A percentile compares a stretch with the other conserved stretches of the same genome.
Conservation (phyloP, 2,797 vertebrate species). For the Peromyscus nudipes region DNA sequence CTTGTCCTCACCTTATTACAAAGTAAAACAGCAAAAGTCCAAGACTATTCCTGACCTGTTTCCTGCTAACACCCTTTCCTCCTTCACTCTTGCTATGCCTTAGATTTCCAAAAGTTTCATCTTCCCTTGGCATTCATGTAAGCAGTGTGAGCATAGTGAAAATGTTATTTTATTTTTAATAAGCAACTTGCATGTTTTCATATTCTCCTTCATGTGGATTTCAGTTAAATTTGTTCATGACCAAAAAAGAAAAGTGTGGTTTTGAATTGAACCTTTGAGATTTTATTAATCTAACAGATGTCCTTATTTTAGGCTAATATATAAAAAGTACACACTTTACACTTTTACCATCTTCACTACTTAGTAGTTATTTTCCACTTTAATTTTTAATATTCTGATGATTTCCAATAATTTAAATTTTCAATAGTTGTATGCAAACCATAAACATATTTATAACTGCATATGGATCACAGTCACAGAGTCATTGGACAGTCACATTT, state of each 20-base stretch:
- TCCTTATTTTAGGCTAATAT: background rate
- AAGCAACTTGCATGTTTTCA: background rate
- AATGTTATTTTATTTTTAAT: background rate
- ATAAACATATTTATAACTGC: background rate
- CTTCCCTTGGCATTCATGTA: background rate
- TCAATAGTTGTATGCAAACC: background rate
- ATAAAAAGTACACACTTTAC: background rate
- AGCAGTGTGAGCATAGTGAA: background rate
- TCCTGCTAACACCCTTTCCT: background rate
- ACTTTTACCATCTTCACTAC: background rate
- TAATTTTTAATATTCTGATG: background rate
- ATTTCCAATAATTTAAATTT: background rate
- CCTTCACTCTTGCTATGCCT: background rate
- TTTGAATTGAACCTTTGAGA: background rate
- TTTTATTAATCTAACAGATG: background rate
- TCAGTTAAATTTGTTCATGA: background rate
- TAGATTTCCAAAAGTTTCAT: background rate
- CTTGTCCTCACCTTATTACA: slow-evolving; percentile 66
- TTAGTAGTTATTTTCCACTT: background rate
- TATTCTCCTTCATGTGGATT: background rate
- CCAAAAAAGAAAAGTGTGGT: background rate
- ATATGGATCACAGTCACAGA: background rate
- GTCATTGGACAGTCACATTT: background rate
- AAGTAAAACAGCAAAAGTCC: slow-evolving; percentile 50
- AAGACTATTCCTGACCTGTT: background rate